Evolutionary conservation across 1,140 invertebrate genomes (phyloP).

Genomic region (Drosophila nigrodunni): DNA sequence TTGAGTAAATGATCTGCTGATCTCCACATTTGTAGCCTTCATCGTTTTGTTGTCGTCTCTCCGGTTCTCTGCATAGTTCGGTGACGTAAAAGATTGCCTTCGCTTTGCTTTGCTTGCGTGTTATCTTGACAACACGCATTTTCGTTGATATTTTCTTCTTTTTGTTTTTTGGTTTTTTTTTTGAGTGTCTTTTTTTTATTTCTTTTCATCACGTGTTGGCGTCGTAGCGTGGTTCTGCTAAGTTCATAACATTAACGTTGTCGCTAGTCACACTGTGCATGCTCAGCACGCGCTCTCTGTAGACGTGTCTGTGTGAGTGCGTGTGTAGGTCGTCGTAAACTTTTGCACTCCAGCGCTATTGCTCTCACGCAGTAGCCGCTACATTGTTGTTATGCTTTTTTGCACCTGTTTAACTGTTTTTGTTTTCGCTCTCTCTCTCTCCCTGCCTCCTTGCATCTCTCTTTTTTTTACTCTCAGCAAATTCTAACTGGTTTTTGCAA

Average conservation of each 20-base stretch:
- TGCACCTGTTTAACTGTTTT: constrained; percentile 79
- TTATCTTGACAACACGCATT: constrained; percentile 56
- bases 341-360: constrained; percentile 16
- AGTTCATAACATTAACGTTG: constrained; percentile 20
- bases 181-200: constrained; percentile 5
- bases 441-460: constrained; percentile 5
- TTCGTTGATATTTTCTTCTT: constrained; percentile 37
- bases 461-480: constrained; percentile 22
- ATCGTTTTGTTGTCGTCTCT: constrained; percentile 6
- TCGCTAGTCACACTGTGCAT: constrained; percentile 48
- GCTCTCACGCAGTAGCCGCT: constrained; percentile 24
- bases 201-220: constrained; percentile 64
- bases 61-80: constrained; percentile 6
- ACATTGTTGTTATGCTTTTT: constrained; percentile 61
- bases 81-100: constrained; percentile 70
- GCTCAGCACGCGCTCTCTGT: constrained; percentile 21
- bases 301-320: constrained; percentile 5
- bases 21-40: constrained; percentile 72
- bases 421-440: constrained; percentile 44
- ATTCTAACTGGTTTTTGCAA: constrained; percentile 70
- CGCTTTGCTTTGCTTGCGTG: constrained; percentile 27
- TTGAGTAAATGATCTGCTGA: constrained; percentile 72
- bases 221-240: constrained; percentile 28
- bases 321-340: constrained; percentile 23
- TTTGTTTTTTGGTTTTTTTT: constrained; percentile 9